A percentile compares a stretch with the other conserved stretches of the same genome.
phyloP scores from a whole-genome alignment of 2,797 vertebrate genomes.

The Melanotaenia pygmaea region DNA sequence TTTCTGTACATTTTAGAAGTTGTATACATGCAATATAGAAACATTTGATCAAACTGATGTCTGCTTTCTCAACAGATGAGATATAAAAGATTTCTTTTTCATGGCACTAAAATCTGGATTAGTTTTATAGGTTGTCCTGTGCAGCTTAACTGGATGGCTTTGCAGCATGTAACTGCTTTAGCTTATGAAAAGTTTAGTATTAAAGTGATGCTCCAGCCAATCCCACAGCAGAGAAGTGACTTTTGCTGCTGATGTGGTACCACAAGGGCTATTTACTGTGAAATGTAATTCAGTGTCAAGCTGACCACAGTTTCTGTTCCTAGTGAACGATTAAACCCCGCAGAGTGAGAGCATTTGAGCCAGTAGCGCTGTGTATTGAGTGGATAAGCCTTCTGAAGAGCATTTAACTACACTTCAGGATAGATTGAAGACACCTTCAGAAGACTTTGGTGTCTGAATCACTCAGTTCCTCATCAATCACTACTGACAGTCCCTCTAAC shows the following conservation, averaged over 20 bases:
- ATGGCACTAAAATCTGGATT: neutral
- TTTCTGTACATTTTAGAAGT: neutral
- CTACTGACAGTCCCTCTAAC: constrained; percentile 33
- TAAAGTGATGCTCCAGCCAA: constrained; percentile 6
- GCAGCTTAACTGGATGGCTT: neutral
- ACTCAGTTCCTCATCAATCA: constrained; percentile 51
- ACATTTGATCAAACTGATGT: neutral
- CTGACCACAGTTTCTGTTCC: constrained; percentile 2
- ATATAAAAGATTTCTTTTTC: neutral
- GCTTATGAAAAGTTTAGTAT: neutral
- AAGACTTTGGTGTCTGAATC: constrained; percentile 43
- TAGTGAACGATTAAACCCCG: constrained; percentile 12
- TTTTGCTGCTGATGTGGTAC: neutral
- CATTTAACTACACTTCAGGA: constrained; percentile 26
- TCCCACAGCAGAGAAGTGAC: constrained; percentile 13
- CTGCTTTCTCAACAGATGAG: neutral
- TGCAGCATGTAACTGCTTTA: neutral
- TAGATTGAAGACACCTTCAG: constrained; percentile 18
- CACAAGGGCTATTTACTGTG: constrained; percentile 2
- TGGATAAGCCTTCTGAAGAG: constrained; percentile 17
- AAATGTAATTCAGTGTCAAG: constrained; percentile 5
- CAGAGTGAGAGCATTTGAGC: constrained; percentile 5
- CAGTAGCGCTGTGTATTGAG: neutral
- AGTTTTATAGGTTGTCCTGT: neutral
- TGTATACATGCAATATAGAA: neutral